Evolutionary conservation across 2,888 invertebrate species (phyloP), one percentile per base, ranked within the genome.

Genomic region (Papilio elwesi): DNA sequence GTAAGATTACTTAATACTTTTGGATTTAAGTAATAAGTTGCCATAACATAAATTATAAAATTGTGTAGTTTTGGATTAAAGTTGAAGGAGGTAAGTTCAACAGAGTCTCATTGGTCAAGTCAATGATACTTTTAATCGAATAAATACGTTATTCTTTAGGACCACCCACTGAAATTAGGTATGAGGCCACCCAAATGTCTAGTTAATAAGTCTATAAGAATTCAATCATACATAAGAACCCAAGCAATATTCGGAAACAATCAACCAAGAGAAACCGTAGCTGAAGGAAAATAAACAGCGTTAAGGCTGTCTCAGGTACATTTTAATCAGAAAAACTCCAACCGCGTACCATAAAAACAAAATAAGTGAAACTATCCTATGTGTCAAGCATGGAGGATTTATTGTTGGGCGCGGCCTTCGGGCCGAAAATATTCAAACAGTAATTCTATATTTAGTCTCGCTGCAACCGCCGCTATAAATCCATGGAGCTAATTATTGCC

Each of bases 401-500:
- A 73, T 73, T 64, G 51, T 73, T 47, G 12, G 65, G 9, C 38
- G 55, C 64, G 15, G 49, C 36, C 55, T 49, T 68, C 64, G 57
- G 76, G 74, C 77, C 82, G 73, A 80, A 80, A 80, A 78, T 81
- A 82, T 81, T 80, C 76, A 78, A 80, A 77, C 80, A 78, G 81
- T 79, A 77, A 76, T 80, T 78, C 82, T 83, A 83, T 82, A 85
- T 84, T 80, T 85, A 84, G 83, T 81, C 80, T 78, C 76, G 79
- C 79, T 81, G 81, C 82, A 79, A 80, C 80, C 81, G 80, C 81
- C 79, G 78, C 83, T 80, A 87, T 91, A 90, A 91, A 90, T 91
- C 89, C 83, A 82, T 84, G 80, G 78, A 76, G 81, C 87, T 90
- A 90, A 91, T 91, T 90, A 88, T 88, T 87, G 78, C 84, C 90